Conservation (phyloP, 2,113 vertebrate species). For the Montifringilla adamsi region DNA sequence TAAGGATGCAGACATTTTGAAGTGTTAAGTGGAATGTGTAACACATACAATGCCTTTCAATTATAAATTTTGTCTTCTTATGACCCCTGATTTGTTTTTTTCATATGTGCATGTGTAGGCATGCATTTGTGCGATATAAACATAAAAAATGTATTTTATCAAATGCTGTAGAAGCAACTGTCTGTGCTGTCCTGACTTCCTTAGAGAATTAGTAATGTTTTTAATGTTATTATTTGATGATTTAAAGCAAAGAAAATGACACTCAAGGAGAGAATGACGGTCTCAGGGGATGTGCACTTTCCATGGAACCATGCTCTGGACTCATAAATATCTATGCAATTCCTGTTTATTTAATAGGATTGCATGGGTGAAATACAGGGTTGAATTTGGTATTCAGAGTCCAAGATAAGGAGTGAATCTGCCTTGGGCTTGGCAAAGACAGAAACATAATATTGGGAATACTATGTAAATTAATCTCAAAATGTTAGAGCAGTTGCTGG, state of each 20-base stretch:
- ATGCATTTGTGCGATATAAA: background rate
- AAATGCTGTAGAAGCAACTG: conserved; percentile 8
- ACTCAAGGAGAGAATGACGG: background rate
- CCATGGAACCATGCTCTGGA: background rate
- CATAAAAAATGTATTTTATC: background rate
- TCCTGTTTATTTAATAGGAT: conserved; percentile 29
- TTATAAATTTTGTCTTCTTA: background rate
- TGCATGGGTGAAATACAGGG: background rate
- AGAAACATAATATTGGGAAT: background rate
- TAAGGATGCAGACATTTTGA: background rate
- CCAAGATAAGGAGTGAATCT: background rate
- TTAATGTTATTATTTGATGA: background rate
- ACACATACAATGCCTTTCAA: background rate
- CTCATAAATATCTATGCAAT: background rate
- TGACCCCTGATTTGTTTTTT: background rate
- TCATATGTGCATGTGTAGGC: background rate
- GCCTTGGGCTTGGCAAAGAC: background rate
- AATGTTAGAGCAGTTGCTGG: background rate
- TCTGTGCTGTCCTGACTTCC: background rate
- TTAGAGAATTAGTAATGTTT: conserved; percentile 22
- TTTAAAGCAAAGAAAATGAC: conserved; percentile 25
- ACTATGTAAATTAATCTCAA: background rate
- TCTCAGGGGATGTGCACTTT: background rate
- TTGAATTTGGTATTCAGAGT: background rate
- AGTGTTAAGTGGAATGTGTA: background rate